Base-by-base conservation (phyloP, 2,797 vertebrate species). In the Xenentodon cancila region DNA sequence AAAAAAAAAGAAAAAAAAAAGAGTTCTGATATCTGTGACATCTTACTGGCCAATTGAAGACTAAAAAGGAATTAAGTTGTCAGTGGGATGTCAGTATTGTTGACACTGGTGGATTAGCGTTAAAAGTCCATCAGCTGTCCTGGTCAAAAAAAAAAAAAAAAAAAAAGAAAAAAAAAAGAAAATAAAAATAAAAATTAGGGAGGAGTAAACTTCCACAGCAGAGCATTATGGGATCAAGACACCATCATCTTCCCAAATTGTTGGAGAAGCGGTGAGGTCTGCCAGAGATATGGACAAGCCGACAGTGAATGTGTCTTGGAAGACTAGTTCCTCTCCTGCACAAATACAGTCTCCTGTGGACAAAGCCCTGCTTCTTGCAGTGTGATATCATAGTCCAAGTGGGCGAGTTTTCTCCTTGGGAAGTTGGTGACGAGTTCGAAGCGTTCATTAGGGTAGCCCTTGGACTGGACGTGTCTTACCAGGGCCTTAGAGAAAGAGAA, bases 311-410 rank as follows among this genome's bases (percentile, higher is more conserved):
- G 64, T 67, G 61, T 88, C 79, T 78, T 81, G 77, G 80, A 89
- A 92, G 90, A 90, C 92, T 98, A 99, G 95, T 99, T 99, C 92
- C 98, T 97, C 91, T 99, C 98, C 90, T 99, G 98, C 82, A 99
- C 96, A 94, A 99, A 99, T 90, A 99, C 97, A 94, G 98, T 99
- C 93, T 99, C 97, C 93, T 99, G 97, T 89, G 98, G 98, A 93
- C 97, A 99, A 89, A 99, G 94, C 71, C 97, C 98, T 57, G 97
- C 98, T 85, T 99, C 97, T 84, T 98, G 97, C 90, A 99, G 94
- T 0, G 97, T 99, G 91, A 97, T 97, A 82, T 98, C 97, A 97
- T 98, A 99, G 96, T 99, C 96, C 95, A 99, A 96, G 87, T 99
- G 97, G 86, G 98, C 95, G 15, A 99, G 95, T 85, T 97, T 99